A percentile compares a stretch with the other conserved stretches of the same genome.
Evolutionary conservation across 2,888 invertebrate species (phyloP).

Genomic region (Cryptops parisi): DNA sequence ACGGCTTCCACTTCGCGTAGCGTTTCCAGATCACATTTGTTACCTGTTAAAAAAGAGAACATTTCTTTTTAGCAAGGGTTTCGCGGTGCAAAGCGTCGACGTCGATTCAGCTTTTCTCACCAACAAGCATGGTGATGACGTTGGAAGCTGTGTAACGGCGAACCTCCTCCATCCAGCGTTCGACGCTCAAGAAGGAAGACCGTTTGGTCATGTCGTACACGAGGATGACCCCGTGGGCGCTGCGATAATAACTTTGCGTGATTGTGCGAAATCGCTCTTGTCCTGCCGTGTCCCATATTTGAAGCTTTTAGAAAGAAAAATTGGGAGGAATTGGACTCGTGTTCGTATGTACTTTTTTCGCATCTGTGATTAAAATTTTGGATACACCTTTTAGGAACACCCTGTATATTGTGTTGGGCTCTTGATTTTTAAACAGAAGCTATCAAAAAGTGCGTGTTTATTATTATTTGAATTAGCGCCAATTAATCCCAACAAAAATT

Average conservation of each 20-base stretch:
- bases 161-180: conserved; percentile 94
- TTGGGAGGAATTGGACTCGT: not conserved
- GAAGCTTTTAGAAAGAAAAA: conserved; percentile 44
- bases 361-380: too few species aligned
- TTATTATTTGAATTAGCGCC: too few species aligned
- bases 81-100: not conserved
- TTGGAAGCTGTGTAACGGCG: conserved; percentile 83
- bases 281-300: conserved; percentile 96
- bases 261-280: conserved; percentile 93
- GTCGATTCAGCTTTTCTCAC: conserved; percentile 34
- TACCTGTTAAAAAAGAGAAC: conserved; percentile 38
- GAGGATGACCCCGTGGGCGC: conserved; percentile 92
- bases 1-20: conserved; percentile 69
- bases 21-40: conserved; percentile 71
- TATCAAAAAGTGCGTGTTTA: too few species aligned
- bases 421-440: not conserved
- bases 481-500: too few species aligned
- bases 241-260: conserved; percentile 92
- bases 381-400: too few species aligned
- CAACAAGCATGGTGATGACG: conserved; percentile 77
- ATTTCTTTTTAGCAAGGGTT: not conserved
- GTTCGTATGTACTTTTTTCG: too few species aligned
- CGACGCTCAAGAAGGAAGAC: conserved; percentile 75
- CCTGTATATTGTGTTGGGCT: too few species aligned
- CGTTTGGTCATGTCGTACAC: conserved; percentile 93